Conservation (phyloP, 2,797 vertebrate species). For the Cyclopterus lumpus region DNA sequence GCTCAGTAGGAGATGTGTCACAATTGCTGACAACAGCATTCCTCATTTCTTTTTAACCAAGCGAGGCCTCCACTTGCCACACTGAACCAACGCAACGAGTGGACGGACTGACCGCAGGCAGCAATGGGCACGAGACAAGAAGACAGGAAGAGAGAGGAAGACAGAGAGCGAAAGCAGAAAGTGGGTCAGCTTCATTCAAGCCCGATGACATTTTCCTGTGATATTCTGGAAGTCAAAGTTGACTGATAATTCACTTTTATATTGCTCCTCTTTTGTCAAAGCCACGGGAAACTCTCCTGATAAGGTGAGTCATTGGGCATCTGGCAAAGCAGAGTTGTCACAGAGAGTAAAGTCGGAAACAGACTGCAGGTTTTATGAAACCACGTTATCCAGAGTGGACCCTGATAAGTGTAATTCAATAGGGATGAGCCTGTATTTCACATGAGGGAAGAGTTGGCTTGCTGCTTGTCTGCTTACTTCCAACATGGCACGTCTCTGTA, state of each 20-base stretch:
- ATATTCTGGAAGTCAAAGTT: slow-evolving; percentile 61
- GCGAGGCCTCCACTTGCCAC: slow-evolving; percentile 37
- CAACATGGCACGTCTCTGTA: slow-evolving; percentile 38
- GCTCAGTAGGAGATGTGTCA: slow-evolving; percentile 54
- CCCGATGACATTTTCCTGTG: slow-evolving; percentile 59
- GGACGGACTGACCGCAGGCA: slow-evolving; percentile 68
- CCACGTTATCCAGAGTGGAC: slow-evolving; percentile 47
- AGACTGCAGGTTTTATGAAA: slow-evolving; percentile 52
- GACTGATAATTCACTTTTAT: slow-evolving; percentile 61
- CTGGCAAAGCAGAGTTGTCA: slow-evolving; percentile 54
- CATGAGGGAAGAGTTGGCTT: slow-evolving; percentile 24
- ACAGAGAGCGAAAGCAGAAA: slow-evolving; percentile 49
- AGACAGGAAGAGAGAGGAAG: slow-evolving; percentile 42
- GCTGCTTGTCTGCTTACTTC: slow-evolving; percentile 34
- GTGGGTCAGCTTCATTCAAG: slow-evolving; percentile 70
- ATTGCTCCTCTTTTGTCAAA: slow-evolving; percentile 36
- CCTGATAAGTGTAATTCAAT: slow-evolving; percentile 58
- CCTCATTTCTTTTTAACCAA: slow-evolving; percentile 44
- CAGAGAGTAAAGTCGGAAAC: slow-evolving; percentile 21
- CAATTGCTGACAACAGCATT: slow-evolving; percentile 60
- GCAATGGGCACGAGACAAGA: slow-evolving; percentile 51
- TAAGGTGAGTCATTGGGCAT: slow-evolving; percentile 61
- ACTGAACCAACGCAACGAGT: slow-evolving; percentile 45
- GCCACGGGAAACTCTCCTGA: slow-evolving; percentile 49
- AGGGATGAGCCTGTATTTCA: slow-evolving; percentile 40